phyloP scores from a whole-genome alignment of 2,113 vertebrate species.

The Macroglossus sobrinus region DNA sequence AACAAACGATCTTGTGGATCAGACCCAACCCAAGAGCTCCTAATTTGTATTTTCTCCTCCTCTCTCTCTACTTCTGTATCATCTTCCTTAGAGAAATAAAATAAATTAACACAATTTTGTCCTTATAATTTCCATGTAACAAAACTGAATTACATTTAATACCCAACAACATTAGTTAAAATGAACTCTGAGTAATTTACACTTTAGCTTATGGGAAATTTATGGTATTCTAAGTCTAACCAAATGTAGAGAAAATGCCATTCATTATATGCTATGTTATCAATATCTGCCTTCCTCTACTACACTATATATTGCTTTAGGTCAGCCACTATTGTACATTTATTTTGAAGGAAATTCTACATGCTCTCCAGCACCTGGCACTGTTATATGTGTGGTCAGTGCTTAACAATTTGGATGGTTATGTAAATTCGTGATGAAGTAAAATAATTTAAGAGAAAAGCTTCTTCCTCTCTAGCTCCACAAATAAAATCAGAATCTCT shows the following conservation, averaged over 20 bases:
- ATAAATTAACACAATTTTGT: not conserved
- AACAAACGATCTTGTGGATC: not conserved
- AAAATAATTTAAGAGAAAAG: not conserved
- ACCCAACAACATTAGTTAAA: not conserved
- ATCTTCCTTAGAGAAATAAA: not conserved
- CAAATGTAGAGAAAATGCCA: not conserved
- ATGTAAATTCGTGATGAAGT: not conserved
- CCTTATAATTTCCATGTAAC: not conserved
- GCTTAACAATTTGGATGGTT: not conserved
- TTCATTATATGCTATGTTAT: not conserved
- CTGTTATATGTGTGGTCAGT: not conserved
- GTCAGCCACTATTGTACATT: not conserved
- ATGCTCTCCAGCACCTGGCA: not conserved
- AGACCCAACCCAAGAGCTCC: not conserved
- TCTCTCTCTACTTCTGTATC: not conserved
- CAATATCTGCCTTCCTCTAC: not conserved
- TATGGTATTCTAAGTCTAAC: not conserved
- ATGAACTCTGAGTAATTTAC: slow-evolving; percentile 1
- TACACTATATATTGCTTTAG: not conserved
- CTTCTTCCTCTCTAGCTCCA: not conserved
- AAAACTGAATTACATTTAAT: slow-evolving; percentile 16
- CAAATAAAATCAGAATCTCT: slow-evolving; percentile 27
- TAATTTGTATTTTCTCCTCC: not conserved
- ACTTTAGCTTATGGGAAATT: not conserved
- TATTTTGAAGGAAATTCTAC: slow-evolving; percentile 29